Percentiles rank a stretch among this genome's conserved stretches.
These are phyloP conservation scores for Heliocidaris tuberculata DNA, from an alignment of 35 echinoderm and acorn worm species.

Conservation along the genomic window DNA sequence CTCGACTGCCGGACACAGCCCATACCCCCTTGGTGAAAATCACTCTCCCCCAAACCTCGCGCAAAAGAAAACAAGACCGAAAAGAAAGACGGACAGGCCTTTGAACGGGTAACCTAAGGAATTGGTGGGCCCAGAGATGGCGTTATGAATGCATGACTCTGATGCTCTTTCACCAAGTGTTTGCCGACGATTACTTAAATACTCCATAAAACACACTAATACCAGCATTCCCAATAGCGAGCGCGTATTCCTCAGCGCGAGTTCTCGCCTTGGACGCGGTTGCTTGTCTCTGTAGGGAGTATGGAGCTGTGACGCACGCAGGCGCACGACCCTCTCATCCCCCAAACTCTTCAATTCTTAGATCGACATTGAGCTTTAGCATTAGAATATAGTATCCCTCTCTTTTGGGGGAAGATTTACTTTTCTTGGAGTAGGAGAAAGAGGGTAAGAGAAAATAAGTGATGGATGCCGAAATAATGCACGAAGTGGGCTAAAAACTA, in stretches of 20 bases:
- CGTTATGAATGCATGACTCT: constrained; percentile 44
- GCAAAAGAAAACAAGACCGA: background rate
- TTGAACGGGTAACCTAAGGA: constrained; percentile 35
- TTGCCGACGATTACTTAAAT: constrained; percentile 32
- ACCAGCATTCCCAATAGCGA: constrained; percentile 20
- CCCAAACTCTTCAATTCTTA: background rate
- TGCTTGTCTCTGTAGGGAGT: constrained; percentile 25
- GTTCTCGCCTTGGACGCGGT: constrained; percentile 5
- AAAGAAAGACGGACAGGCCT: constrained; percentile 16
- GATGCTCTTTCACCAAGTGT: constrained; percentile 22
- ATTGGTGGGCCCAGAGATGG: constrained; percentile 27
- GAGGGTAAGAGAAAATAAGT: background rate
- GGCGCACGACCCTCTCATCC: background rate
- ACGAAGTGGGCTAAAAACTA: constrained; percentile 28
- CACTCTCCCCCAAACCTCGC: background rate
- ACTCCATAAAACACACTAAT: constrained; percentile 25
- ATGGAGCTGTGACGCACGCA: background rate
- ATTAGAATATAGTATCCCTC: background rate
- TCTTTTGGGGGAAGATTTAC: background rate
- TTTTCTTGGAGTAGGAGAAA: background rate
- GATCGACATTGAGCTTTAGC: background rate
- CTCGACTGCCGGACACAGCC: constrained; percentile 36
- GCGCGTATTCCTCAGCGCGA: constrained; percentile 8
- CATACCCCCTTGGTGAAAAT: constrained; percentile 15
- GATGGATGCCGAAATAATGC: constrained; percentile 9